Conservation (phyloP, 2,797 vertebrate species). For the Clarias pachynema region DNA sequence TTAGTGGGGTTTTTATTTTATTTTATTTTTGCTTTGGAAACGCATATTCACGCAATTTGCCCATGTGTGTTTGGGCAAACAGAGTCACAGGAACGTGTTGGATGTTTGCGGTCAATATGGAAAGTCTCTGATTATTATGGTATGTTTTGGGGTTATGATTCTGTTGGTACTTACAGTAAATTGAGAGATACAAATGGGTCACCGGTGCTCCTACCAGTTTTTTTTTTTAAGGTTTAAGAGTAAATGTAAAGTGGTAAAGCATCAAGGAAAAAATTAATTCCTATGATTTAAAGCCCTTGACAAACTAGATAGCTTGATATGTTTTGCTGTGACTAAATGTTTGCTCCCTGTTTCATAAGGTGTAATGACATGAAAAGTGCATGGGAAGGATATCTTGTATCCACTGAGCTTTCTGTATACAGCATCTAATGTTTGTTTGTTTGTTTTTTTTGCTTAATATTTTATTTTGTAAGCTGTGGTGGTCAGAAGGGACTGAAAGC, state of each 20-base stretch:
- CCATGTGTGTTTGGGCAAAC: too few relatives aligned
- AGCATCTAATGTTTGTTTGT: neutral
- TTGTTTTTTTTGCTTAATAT: neutral
- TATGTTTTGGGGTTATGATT: too few relatives aligned
- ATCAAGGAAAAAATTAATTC: neutral
- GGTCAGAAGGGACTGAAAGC: neutral
- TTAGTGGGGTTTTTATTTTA: too few relatives aligned
- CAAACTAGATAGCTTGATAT: neutral
- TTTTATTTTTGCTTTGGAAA: too few relatives aligned
- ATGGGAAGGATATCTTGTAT: neutral
- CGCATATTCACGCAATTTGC: too few relatives aligned
- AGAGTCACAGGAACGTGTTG: too few relatives aligned
- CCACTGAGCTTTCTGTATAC: neutral
- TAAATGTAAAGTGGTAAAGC: neutral
- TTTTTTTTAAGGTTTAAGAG: neutral
- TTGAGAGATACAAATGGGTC: too few relatives aligned
- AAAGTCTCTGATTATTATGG: too few relatives aligned
- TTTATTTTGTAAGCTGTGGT: neutral
- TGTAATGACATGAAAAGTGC: neutral
- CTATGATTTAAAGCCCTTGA: neutral
- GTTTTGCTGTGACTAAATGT: neutral
- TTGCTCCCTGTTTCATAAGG: neutral
- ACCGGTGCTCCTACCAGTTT: too few relatives aligned
- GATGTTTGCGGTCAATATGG: too few relatives aligned
- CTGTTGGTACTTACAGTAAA: too few relatives aligned